A percentile compares a stretch with the other conserved stretches of the same genome.
phyloP scores from a whole-genome alignment of 1,140 invertebrate species.

The Diploscapter pachys region DNA sequence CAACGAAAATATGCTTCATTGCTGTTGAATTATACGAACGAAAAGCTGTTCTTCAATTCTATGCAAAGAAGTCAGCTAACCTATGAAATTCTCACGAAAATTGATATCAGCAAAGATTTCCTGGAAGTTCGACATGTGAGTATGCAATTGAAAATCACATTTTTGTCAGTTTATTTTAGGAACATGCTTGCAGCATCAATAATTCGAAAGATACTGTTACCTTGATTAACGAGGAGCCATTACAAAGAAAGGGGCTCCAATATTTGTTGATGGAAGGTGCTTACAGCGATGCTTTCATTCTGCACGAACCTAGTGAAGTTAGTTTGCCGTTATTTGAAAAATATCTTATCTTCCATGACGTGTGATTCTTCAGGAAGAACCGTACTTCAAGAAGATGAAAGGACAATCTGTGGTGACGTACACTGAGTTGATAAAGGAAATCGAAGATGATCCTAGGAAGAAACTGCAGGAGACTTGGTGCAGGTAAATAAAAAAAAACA shows the following conservation, averaged over 20 bases:
- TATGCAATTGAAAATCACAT: no score
- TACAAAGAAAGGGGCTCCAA: slow-evolving; percentile 25
- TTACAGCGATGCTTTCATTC: slow-evolving; percentile 25
- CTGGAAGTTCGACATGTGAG: background rate
- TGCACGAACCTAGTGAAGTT: slow-evolving; percentile 27
- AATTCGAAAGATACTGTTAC: background rate
- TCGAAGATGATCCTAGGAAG: slow-evolving; percentile 13
- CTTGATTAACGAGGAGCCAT: slow-evolving; percentile 14
- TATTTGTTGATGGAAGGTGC: slow-evolving; percentile 28
- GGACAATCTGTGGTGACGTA: background rate
- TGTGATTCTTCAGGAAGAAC: slow-evolving; percentile 15
- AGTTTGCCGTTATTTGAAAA: background rate
- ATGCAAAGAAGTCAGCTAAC: slow-evolving; percentile 24
- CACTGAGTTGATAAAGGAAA: background rate
- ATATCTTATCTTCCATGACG: background rate
- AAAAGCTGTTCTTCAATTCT: slow-evolving; percentile 23
- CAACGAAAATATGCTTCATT: slow-evolving; percentile 19
- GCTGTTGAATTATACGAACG: slow-evolving; percentile 23
- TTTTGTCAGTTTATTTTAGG: background rate
- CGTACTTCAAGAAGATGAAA: slow-evolving; percentile 26
- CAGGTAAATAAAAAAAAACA: slow-evolving; percentile 3
- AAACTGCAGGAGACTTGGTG: slow-evolving; percentile 13
- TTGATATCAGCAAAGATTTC: slow-evolving; percentile 26
- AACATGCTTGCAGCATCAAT: background rate
- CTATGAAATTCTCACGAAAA: slow-evolving; percentile 19